Conservation (phyloP, 2,113 vertebrate species). For the Cisticola juncidis region DNA sequence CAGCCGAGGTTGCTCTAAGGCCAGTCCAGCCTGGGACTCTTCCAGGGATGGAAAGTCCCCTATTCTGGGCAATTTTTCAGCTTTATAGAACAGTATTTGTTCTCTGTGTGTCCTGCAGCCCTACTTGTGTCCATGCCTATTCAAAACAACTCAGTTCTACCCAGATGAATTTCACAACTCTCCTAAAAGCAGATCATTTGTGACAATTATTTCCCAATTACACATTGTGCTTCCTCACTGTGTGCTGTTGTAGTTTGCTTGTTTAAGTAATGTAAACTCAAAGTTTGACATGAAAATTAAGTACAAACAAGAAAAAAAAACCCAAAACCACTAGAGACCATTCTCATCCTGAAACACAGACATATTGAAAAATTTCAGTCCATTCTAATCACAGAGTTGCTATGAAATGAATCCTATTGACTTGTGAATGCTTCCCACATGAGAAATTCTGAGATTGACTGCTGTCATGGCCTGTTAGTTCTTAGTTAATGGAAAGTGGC, state of each 20-base stretch:
- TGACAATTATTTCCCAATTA: neutral
- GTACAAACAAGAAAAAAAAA: too few species aligned
- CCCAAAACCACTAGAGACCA: too few species aligned
- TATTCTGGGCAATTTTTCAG: neutral
- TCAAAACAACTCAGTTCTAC: neutral
- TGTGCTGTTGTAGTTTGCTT: neutral
- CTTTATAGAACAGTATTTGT: accelerated
- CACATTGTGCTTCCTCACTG: neutral
- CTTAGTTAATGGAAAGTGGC: neutral
- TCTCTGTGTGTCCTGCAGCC: neutral
- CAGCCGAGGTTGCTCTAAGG: neutral
- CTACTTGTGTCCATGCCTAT: neutral
- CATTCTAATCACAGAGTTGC: neutral
- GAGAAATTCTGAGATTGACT: neutral
- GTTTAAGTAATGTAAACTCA: neutral
- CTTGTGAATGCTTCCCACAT: neutral
- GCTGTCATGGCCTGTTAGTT: neutral
- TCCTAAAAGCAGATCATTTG: neutral
- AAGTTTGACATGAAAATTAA: neutral
- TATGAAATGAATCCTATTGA: neutral
- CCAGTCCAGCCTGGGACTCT: too few species aligned
- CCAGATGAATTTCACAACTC: neutral
- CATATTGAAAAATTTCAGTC: neutral
- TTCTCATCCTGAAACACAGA: neutral
- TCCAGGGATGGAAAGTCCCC: neutral